Evolutionary conservation across 2,888 invertebrate genomes (phyloP).

Genomic region (Tenodera sinensis): DNA sequence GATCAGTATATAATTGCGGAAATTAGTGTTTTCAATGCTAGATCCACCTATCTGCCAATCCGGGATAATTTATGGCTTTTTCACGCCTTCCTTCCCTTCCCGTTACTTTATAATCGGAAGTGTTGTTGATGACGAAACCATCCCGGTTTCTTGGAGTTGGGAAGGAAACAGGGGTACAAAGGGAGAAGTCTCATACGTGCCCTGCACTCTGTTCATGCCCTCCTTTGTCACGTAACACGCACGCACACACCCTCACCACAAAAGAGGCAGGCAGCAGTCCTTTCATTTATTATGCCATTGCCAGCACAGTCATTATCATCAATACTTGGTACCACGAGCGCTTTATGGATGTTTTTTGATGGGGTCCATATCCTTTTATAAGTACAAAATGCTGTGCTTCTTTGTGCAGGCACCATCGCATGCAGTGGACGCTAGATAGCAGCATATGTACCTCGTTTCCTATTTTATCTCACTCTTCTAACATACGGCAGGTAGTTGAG

Average conservation of each 20-base stretch:
- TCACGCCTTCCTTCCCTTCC: no score
- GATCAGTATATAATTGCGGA: no score
- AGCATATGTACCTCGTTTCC: neutral
- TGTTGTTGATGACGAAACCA: neutral
- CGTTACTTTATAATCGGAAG: neutral
- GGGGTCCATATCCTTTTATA: neutral
- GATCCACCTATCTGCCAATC: no score
- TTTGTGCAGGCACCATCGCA: neutral
- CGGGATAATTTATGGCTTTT: no score
- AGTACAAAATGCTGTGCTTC: neutral
- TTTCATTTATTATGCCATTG: neutral
- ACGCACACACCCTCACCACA: neutral
- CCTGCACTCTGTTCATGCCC: neutral
- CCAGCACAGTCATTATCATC: neutral
- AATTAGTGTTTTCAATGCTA: no score
- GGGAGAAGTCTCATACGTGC: neutral
- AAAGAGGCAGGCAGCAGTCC: neutral
- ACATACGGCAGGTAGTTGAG: no score
- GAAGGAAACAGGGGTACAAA: neutral
- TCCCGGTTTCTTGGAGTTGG: neutral
- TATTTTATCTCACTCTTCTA: no score
- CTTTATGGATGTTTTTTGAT: neutral
- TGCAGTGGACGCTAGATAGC: neutral
- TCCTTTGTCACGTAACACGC: neutral
- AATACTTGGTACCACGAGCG: neutral